A percentile compares a stretch with the other conserved stretches of the same genome.
Conservation (phyloP, 2,888 invertebrate genomes). For the Agrypnus murinus region DNA sequence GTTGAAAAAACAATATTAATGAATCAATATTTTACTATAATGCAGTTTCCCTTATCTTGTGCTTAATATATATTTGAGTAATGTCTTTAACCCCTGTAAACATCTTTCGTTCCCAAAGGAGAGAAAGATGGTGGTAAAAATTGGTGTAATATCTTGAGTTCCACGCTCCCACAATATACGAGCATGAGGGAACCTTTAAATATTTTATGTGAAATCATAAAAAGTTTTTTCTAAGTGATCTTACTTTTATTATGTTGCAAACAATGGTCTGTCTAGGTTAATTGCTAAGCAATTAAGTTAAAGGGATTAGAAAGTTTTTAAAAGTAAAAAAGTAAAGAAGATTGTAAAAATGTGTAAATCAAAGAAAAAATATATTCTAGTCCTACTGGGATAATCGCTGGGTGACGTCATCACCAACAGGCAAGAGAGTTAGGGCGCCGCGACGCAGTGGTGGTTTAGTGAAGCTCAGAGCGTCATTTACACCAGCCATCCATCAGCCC, state of each 20-base stretch:
- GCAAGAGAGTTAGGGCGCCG: constrained; percentile 23
- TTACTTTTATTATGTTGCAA: constrained; percentile 14
- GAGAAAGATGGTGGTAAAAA: constrained; percentile 16
- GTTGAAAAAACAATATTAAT: too few relatives aligned
- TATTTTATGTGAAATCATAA: constrained; percentile 29
- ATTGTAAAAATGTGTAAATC: constrained; percentile 58
- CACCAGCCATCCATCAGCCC: constrained; percentile 62
- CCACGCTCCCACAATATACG: constrained; percentile 11
- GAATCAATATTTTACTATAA: too few relatives aligned
- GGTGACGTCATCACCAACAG: constrained; percentile 54
- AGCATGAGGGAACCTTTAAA: constrained; percentile 27
- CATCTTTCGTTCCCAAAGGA: constrained; percentile 2
- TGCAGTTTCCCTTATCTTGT: too few relatives aligned
- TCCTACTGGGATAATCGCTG: constrained; percentile 55
- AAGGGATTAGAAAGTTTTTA: constrained; percentile 27
- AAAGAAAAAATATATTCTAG: constrained; percentile 55
- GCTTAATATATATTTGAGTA: too few relatives aligned
- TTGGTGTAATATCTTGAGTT: constrained; percentile 30
- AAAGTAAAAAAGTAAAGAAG: constrained; percentile 19
- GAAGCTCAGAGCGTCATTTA: constrained; percentile 63
- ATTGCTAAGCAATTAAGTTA: constrained; percentile 30
- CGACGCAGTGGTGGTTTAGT: constrained; percentile 52
- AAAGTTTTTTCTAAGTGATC: constrained; percentile 25
- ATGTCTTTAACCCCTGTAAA: constrained; percentile 2
- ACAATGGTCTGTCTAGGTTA: constrained; percentile 1